These are phyloP conservation scores for Lucilia cuprina DNA, from an alignment of 1,140 invertebrate genomes.

Conservation along the genomic window DNA sequence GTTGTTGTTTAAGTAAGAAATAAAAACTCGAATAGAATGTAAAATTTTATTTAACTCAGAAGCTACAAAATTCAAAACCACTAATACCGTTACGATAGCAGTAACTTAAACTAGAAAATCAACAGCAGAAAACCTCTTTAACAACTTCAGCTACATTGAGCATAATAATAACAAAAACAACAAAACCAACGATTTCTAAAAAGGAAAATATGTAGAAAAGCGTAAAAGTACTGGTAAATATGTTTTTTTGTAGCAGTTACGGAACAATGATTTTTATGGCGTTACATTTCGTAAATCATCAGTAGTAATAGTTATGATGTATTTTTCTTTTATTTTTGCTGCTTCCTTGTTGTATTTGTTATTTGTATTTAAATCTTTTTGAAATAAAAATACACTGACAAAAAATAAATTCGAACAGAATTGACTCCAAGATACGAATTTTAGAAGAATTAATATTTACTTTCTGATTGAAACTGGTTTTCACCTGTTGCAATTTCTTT, in stretches of 20 bases:
- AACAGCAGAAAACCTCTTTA: neutral
- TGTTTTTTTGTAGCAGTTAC: neutral
- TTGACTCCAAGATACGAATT: too few relatives aligned
- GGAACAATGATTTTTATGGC: slow-evolving; percentile 29
- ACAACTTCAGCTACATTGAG: neutral
- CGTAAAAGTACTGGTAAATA: neutral
- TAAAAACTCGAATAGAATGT: neutral
- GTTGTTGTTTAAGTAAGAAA: neutral
- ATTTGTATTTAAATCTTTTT: too few relatives aligned
- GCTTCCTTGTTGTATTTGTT: neutral
- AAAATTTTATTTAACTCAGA: neutral
- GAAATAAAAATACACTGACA: too few relatives aligned
- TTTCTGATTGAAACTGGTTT: too few relatives aligned
- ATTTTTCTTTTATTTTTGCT: neutral
- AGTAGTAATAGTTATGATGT: neutral
- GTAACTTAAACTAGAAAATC: neutral
- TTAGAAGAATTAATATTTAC: too few relatives aligned
- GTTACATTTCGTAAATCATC: slow-evolving; percentile 32
- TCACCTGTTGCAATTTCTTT: too few relatives aligned
- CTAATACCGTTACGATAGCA: neutral
- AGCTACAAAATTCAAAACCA: neutral
- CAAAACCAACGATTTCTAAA: neutral
- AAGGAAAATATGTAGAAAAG: neutral
- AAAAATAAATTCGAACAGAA: too few relatives aligned
- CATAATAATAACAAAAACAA: neutral